Evolutionary conservation across 2,888 invertebrate genomes (phyloP), one percentile per base, ranked within the genome.

Genomic region (Listrodromus nycthemerus): DNA sequence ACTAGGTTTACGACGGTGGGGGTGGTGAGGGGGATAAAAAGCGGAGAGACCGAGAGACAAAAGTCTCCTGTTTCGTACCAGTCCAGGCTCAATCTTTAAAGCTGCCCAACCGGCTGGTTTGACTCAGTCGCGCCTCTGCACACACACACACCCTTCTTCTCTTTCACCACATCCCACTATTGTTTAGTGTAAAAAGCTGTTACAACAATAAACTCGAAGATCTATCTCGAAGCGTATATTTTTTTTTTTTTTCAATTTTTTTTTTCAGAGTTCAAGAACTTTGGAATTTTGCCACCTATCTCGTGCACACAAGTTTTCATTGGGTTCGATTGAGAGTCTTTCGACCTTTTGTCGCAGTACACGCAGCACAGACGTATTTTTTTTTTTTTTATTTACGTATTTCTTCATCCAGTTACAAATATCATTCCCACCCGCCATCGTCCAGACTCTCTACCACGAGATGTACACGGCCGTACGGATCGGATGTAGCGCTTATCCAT

Each of bases 221-320:
- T 66, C 52, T 52, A 52, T 76, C 66, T 55, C 76, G 58, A 48
- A 75, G 52, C 65, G 8, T 75, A 30, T 71, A 55, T 50, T 37
- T 37, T 37, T 33, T 33, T 37, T 27, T 21, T n/a, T 6, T 19
- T 63, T 10, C 27, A 27, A 16, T n/a, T 52, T 61, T 21, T 16
- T 13, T 27, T 19, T n/a, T 7, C 61, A 10, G 45, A 27, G 45
- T 61, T 30, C 30, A 73, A 33, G 48, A 73, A 50, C 27, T 58
- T 70, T 66, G 70, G 66, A 71, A 83, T 80, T 71, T 83, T 83
- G 83, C 83, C 83, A 83, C 83, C 83, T 67, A 30, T 74, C 61
- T 76, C 71, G 83, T 70, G 75, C 71, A 71, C 80, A 80, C 48
- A 66, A 69, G 10, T 61, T 61, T 61, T 65, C 66, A 73, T 75